These are phyloP conservation scores for Bombus impatiens DNA, from an alignment of 1,140 invertebrate species.

Conservation along the genomic window DNA sequence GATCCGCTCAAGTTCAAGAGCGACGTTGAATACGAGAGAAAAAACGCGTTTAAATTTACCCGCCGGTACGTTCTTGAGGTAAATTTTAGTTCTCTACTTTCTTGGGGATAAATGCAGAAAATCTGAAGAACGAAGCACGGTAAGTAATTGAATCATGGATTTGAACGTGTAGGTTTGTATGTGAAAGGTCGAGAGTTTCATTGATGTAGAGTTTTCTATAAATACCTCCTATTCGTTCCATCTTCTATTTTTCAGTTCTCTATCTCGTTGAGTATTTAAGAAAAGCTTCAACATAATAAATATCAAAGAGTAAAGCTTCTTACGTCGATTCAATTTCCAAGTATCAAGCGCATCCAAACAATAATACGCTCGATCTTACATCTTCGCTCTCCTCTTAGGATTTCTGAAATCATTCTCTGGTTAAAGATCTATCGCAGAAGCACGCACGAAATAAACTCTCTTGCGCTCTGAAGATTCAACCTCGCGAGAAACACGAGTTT, in stretches of 20 bases:
- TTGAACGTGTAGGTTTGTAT: too few species aligned
- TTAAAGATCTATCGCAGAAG: neutral
- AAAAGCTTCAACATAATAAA: neutral
- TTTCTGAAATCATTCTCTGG: neutral
- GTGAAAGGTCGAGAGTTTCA: too few species aligned
- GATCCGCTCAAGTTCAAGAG: slow-evolving; percentile 51
- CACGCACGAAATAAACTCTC: neutral
- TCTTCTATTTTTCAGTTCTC: too few species aligned
- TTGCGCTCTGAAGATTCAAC: neutral
- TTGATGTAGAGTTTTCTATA: too few species aligned
- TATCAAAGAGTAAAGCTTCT: neutral
- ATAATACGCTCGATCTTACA: neutral
- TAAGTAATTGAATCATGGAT: too few species aligned
- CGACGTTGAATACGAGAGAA: neutral
- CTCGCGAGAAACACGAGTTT: neutral
- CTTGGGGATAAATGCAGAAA: neutral
- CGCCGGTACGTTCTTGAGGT: neutral
- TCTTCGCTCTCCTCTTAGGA: neutral
- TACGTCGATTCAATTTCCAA: neutral
- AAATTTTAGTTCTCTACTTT: neutral
- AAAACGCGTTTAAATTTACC: too few species aligned
- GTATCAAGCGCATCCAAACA: neutral
- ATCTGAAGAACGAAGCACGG: too few species aligned
- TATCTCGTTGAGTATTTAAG: too few species aligned
- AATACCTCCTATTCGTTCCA: too few species aligned